Conservation (phyloP, 2,113 vertebrate genomes). For the Percopsis transmontana region DNA sequence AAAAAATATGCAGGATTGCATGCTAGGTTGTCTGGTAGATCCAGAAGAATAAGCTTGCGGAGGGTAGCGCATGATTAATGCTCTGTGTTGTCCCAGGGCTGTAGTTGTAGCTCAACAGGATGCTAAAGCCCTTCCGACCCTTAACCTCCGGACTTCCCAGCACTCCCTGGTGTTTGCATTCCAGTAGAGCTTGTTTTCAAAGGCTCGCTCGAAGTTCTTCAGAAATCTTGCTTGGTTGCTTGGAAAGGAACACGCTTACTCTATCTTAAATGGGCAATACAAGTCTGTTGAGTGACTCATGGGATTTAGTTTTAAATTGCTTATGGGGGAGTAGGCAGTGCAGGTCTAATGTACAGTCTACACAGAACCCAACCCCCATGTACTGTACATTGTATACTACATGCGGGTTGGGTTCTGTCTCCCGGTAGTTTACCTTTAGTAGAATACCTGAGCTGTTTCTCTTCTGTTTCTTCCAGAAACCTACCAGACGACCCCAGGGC, state of each 20-base stretch:
- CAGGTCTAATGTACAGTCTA: not conserved
- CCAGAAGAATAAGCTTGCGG: constrained; percentile 6
- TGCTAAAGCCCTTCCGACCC: constrained; percentile 41
- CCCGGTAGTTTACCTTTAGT: not conserved
- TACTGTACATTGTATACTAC: not conserved
- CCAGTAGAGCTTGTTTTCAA: constrained; percentile 13
- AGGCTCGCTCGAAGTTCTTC: constrained; percentile 5
- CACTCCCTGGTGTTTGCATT: constrained; percentile 35
- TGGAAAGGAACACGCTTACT: not conserved
- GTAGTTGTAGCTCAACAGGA: constrained; percentile 54
- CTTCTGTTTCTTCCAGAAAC: constrained; percentile 76
- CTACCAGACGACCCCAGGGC: constrained; percentile 87
- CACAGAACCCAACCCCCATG: not conserved
- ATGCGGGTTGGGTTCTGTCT: not conserved
- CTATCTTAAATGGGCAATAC: not conserved
- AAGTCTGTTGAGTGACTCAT: not conserved
- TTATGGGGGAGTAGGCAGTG: not conserved
- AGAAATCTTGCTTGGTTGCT: constrained; percentile 3
- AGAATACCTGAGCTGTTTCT: constrained; percentile 19
- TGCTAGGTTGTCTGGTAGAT: constrained; percentile 30
- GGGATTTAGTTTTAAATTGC: not conserved
- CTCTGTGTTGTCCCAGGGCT: constrained; percentile 36
- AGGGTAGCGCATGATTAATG: constrained; percentile 30
- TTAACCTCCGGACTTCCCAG: constrained; percentile 43
- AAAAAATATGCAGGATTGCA: not conserved